phyloP scores from a whole-genome alignment of 2,888 invertebrate species.

The Tridacna gigas region DNA sequence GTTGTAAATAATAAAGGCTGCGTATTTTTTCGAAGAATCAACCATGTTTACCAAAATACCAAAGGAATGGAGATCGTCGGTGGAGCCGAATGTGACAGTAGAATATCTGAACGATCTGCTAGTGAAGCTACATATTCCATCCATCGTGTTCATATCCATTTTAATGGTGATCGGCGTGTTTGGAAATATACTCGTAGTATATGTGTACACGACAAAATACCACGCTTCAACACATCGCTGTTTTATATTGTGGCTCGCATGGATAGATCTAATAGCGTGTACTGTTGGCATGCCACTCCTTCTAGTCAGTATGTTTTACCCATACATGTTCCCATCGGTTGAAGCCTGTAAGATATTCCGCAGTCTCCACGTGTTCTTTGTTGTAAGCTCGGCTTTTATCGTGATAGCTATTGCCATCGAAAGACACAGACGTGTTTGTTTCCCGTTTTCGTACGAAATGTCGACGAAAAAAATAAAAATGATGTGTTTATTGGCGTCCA shows the following conservation, averaged over 20 bases:
- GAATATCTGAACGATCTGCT: constrained; percentile 64
- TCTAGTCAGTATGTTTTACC: constrained; percentile 72
- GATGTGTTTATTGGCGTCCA: constrained; percentile 62
- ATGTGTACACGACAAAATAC: constrained; percentile 71
- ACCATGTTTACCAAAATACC: constrained; percentile 61
- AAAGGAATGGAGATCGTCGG: constrained; percentile 40
- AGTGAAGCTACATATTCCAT: constrained; percentile 70
- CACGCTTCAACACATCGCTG: constrained; percentile 71
- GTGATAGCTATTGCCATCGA: constrained; percentile 74
- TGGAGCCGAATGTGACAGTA: constrained; percentile 57
- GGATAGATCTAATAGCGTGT: constrained; percentile 73
- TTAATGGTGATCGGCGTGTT: constrained; percentile 72
- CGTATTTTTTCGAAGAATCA: background rate
- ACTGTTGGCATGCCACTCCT: constrained; percentile 72
- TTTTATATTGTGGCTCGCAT: constrained; percentile 73
- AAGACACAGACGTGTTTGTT: constrained; percentile 74
- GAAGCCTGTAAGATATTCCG: constrained; percentile 71
- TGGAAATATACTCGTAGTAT: constrained; percentile 72
- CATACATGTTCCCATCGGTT: constrained; percentile 70
- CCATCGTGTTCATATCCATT: constrained; percentile 69
- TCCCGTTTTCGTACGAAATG: constrained; percentile 70
- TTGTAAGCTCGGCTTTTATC: constrained; percentile 73
- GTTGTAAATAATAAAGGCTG: too few species aligned
- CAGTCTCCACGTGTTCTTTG: constrained; percentile 68
- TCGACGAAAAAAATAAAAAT: constrained; percentile 65